Percentiles rank a stretch among this genome's conserved stretches.
Conservation (phyloP, 2,888 invertebrate species). For the Leistus spinibarbis region DNA sequence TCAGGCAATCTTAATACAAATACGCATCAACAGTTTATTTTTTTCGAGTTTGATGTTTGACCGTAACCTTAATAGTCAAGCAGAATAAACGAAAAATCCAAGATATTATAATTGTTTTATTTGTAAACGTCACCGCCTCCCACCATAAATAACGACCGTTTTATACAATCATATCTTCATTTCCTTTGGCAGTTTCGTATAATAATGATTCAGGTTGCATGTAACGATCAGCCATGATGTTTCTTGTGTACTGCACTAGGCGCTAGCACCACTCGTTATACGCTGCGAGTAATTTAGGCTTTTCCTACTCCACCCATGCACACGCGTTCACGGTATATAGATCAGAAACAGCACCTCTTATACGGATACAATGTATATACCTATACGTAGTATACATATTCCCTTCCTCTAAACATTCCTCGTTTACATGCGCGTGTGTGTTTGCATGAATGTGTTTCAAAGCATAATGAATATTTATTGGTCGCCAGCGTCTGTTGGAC, state of each 20-base stretch:
- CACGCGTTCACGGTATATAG: background rate
- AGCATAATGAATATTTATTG: conserved; percentile 56
- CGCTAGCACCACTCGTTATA: background rate
- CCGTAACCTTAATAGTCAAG: too few relatives aligned
- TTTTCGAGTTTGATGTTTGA: too few relatives aligned
- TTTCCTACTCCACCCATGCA: conserved; percentile 11
- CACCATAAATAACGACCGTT: conserved; percentile 6
- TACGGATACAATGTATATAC: conserved; percentile 4
- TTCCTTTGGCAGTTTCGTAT: conserved; percentile 7
- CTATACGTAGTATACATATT: background rate
- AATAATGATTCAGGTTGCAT: background rate
- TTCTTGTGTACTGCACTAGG: too few relatives aligned
- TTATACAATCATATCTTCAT: conserved; percentile 28
- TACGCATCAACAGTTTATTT: too few relatives aligned
- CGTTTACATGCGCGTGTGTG: background rate
- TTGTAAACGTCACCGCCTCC: background rate
- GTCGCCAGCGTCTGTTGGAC: conserved; percentile 51
- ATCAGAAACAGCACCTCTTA: conserved; percentile 4
- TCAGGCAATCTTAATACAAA: too few relatives aligned
- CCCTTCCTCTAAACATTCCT: background rate
- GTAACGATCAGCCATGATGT: background rate
- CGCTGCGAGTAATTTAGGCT: conserved; percentile 5
- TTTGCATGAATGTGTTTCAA: conserved; percentile 43
- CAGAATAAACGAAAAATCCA: too few relatives aligned
- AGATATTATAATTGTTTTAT: too few relatives aligned